Evolutionary conservation across 2,113 vertebrate species (phyloP), one percentile per base, ranked within the genome.

Genomic region (Spizaetus ornatus): DNA sequence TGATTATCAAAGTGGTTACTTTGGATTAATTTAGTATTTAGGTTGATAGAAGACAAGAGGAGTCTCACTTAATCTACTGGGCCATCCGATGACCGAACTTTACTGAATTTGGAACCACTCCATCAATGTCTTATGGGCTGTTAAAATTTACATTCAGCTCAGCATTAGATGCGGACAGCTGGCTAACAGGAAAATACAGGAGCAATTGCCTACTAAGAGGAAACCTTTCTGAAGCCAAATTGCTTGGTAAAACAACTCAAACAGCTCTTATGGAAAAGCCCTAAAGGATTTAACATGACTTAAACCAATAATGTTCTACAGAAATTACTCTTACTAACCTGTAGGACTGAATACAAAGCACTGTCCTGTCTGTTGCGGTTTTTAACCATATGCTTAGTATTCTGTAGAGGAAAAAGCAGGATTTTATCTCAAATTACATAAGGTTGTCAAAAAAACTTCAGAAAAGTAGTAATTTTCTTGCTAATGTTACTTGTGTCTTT

Each of bases 151-250:
- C 19, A 17, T 90, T 96, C 27, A 76, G 3, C 43, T 76, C 5
- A 5, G 34, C 31, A 48, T 72, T 61, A 67, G 32, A 11, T 76
- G 52, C 47, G 26, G 86, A 69, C 69, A 94, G 58, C 48, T 95
- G 84, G 31, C 36, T 91, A 90, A 90, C 26, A 82, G 82, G 47
- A 87, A 93, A 93, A 96, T 59, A 74, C 31, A 93, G 58, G 19
- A 93, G 16, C 7, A 90, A 88, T 56, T 69, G 32, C 19, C 31
- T 90, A 29, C 52, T 77, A 79, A 93, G 22, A 79, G 16, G 13
- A 85, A 94, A 76, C 58, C 58, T 90, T 82, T 82, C 70, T 84
- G 67, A 78, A 93, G 65, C 53, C 43, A 90, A 93, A 93, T 89
- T 87, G 13, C 61, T 82, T 82, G 56, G 34, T 72, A 59, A 95